Base-by-base conservation (phyloP, 2,888 invertebrate species). In the Ophraella communa region DNA sequence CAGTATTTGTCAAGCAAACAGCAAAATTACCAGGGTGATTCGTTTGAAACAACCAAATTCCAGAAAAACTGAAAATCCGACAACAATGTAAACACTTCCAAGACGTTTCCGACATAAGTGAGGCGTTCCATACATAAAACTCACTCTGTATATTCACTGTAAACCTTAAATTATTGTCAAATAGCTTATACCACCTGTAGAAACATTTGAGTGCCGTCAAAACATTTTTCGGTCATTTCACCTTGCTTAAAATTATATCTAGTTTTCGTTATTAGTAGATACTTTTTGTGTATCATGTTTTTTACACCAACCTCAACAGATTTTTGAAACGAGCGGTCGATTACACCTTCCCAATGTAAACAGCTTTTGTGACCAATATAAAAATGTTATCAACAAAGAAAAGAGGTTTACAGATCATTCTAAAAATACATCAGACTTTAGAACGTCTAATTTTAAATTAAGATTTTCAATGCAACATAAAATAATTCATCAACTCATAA, bases 361-460 rank as follows among this genome's bases (percentile, higher is more conserved):
- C 47, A 47, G 14, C 23, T 51, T 51, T 51, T 27, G 49, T 51
- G 17, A 14, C 17, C 10, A 27, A 23, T 17, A 51, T 24, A 51
- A 51, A 51, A 51, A 51, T 14, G 17, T 27, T 51, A 51, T 51
- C 49, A 27, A 51, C 27, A 51, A 51, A 27, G 24, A 51, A 51
- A 51, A 51, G 49, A 51, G 49, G 49, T 51, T 51, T 51, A 51
- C 49, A 8, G 49, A 51, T 51, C 27, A 17, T 1, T 51, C 49
- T 27, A 51, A 51, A 51, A 51, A 51, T 51, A 51, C 24, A 24
- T 24, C n/a, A 51, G 27, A 51, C 49, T 27, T 17, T 10, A 27
- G 23, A n/a, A 11, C 27, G 49, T 51, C 10, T 27, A 7, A 51
- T 51, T 51, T 24, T 27, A 27, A 51, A 51, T 51, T 14, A 24